A percentile compares a stretch with the other conserved stretches of the same genome.
Evolutionary conservation across 2,888 invertebrate species (phyloP).

Genomic region (Drosophila yooni): DNA sequence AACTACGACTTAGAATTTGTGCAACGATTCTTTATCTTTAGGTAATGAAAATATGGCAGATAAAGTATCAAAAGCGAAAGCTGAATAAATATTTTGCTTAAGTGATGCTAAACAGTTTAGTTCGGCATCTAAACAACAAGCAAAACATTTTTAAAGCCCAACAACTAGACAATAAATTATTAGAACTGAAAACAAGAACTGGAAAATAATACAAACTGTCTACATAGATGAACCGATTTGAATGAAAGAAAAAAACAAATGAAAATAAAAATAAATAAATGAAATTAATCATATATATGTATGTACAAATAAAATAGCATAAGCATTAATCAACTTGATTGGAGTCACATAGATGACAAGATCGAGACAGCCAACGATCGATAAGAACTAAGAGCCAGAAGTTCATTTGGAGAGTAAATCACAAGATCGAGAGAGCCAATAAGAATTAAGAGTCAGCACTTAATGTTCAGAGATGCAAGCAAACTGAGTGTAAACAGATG

Average conservation of each 20-base stretch:
- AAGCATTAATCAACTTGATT: background rate
- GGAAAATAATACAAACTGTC: background rate
- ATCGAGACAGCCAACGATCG: background rate
- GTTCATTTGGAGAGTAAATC: background rate
- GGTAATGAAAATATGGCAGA: background rate
- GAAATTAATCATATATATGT: background rate
- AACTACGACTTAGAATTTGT: background rate
- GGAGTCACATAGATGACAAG: background rate
- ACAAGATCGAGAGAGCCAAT: background rate
- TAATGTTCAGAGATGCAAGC: constrained; percentile 13
- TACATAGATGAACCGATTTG: background rate
- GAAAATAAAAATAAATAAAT: background rate
- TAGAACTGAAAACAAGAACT: background rate
- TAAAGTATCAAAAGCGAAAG: background rate
- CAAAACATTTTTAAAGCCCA: background rate
- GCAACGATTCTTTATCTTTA: background rate
- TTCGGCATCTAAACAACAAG: background rate
- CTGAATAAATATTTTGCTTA: constrained; percentile 4
- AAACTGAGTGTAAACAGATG: background rate
- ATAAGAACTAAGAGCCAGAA: background rate
- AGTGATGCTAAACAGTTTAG: background rate
- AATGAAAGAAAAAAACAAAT: background rate
- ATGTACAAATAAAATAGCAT: background rate
- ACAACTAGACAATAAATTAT: background rate
- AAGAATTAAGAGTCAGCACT: background rate